Base-by-base conservation (phyloP, 1,140 invertebrate species). In the Teleopsis dalmanni region DNA sequence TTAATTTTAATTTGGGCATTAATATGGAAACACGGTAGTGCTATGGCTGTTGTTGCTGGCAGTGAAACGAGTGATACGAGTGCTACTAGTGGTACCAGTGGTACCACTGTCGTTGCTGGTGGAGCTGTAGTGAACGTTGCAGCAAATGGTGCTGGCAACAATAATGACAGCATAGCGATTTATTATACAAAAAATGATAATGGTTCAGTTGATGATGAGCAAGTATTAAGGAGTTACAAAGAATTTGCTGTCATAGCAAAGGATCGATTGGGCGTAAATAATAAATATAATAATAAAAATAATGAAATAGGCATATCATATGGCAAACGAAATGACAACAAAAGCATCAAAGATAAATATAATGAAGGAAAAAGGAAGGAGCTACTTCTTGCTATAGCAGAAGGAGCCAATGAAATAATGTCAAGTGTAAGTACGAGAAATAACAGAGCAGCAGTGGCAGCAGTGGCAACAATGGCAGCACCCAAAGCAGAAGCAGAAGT, bases 1-100 rank as follows among this genome's bases (percentile, higher is more conserved):
- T 51, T 52, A 52, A 52, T 52, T 47, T 52, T 52, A 52, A 48
- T 52, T 33, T 52, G 45, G 45, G 23, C 45, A 38, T 44, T 47
- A 52, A 52, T 47, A 36, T 42, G 50, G 45, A 31, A 31, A 25
- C 23, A 26, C 16, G 9, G 38, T 35, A 33, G 37, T 9, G 21
- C 7, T 11, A 26, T 10, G 7, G 34, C 34, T 36, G 34, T 10
- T 10, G 14, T 10, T 36, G 21, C 21, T 21, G 21, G 11, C 3
- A 43, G n/a, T 13, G 26, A 22, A 10, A 11, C 19, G 7, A 26
- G 18, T 40, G 46, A 14, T 13, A 2, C 9, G 31, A 31, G 6
- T 45, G 29, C 29, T 18, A 22, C 21, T 45, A 22, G 7, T 47
- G 34, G 18, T 27, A 9, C 2, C 22, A 16, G 8, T 13, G 44